phyloP scores from a whole-genome alignment of 2,113 vertebrate species.

The Cyanoramphus novaezelandiae region DNA sequence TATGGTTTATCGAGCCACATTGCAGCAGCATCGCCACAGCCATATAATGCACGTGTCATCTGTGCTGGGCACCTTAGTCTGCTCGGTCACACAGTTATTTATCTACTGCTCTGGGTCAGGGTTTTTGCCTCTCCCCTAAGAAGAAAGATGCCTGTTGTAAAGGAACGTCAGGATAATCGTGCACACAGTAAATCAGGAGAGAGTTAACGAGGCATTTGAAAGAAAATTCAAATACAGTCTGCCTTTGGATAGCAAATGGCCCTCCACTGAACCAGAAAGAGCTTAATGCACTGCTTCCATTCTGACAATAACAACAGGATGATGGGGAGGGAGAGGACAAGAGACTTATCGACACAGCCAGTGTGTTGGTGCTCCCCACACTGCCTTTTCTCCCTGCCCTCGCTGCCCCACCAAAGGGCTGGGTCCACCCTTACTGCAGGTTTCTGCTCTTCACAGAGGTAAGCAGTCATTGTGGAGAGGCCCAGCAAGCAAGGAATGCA shows the following conservation, averaged over 20 bases:
- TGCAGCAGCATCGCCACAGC: background rate
- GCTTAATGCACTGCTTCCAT: background rate
- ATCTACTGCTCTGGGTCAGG: background rate
- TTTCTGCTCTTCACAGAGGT: background rate
- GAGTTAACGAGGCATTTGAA: constrained; percentile 18
- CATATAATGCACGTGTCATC: background rate
- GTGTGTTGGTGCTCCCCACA: background rate
- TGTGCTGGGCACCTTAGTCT: background rate
- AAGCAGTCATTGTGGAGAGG: background rate
- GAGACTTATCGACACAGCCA: background rate
- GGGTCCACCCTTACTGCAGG: background rate
- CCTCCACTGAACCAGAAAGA: constrained; percentile 46
- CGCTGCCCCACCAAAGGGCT: fast-evolving
- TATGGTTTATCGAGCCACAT: background rate
- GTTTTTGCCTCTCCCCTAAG: background rate
- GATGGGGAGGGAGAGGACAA: background rate
- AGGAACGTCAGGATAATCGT: fast-evolving
- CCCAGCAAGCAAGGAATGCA: background rate
- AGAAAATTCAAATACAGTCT: background rate
- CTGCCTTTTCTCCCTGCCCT: background rate
- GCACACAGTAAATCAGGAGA: background rate
- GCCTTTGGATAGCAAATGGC: background rate
- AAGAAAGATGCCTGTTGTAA: background rate
- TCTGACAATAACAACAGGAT: background rate
- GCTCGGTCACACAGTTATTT: fast-evolving